Evolutionary conservation across 2,888 invertebrate species (phyloP).

Genomic region (Phania funesta): DNA sequence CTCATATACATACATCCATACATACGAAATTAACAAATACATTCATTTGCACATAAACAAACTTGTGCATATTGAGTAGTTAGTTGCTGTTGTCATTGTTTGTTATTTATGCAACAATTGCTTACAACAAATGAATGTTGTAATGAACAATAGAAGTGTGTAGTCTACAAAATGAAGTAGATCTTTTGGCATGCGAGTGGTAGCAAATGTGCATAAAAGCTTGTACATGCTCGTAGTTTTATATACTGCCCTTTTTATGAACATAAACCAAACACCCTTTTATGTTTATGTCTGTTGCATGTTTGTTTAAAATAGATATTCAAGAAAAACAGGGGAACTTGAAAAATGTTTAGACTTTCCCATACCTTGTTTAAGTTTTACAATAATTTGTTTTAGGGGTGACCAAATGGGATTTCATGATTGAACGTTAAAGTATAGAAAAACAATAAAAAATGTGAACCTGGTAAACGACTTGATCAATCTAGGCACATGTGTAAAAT

Average conservation of each 20-base stretch:
- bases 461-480: neutral
- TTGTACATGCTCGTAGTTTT: neutral
- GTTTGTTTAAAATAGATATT: constrained; percentile 32
- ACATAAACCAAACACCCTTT: constrained; percentile 44
- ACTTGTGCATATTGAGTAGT: neutral
- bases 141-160: neutral
- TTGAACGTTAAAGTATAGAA: neutral
- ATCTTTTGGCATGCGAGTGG: neutral
- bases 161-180: neutral
- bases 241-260: neutral
- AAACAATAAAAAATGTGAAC: constrained; percentile 8
- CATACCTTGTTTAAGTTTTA: neutral
- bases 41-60: neutral
- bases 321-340: neutral
- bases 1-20: neutral
- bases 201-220: neutral
- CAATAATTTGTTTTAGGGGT: constrained; percentile 13
- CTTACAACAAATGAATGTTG: constrained; percentile 48
- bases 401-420: constrained; percentile 28
- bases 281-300: constrained; percentile 27
- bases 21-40: neutral
- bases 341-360: neutral
- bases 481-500: neutral
- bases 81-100: constrained; percentile 55
- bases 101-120: constrained; percentile 65